Evolutionary conservation across 2,888 invertebrate species (phyloP), one percentile per base, ranked within the genome.

Genomic region (Heteromurus nitidus): DNA sequence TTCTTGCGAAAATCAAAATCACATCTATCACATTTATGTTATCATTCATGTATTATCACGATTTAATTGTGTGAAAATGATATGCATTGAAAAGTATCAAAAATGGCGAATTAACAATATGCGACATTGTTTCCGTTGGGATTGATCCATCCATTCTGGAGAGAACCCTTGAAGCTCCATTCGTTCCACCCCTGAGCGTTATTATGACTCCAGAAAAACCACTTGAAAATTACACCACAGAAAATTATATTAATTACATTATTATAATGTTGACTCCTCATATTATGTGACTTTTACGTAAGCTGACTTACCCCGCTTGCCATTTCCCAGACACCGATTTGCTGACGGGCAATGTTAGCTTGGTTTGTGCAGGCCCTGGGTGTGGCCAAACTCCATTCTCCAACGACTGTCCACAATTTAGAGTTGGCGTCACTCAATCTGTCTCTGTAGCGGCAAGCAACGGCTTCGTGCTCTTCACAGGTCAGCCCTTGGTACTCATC

Each of bases 371-470:
- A 87, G 3, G 42, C n/a, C 0, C 16, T 55, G 1, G 85, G 87
- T 0, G 86, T 85, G 1, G 86, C 86, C 42, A 85, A 69, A 24
- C 83, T 83, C 85, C 84, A 87, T 62, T 87, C 87, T 3, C 87
- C 87, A 3, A 87, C 86, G n/a, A 86, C 79, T 1, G 85, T 86
- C 86, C 85, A 86, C 9, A 87, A 18, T 53, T 85, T 86, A 0
- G 18, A 0, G 55, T 84, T 86, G 1, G 83, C 62, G 26, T 84
- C 64, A 13, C 28, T 24, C 1, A 85, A 28, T 26, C 55, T 16
- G 1, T 75, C 55, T 9, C 44, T 13, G 30, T 83, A 77, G 16
- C 67, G 68, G 60, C 86, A 86, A 5, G 85, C 84, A 20, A 77
- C 26, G 2, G 31, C 22, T 1, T 67, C 76, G 60, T 85, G 84